Evolutionary conservation across 2,888 invertebrate genomes (phyloP).

Genomic region (Amiota minor): DNA sequence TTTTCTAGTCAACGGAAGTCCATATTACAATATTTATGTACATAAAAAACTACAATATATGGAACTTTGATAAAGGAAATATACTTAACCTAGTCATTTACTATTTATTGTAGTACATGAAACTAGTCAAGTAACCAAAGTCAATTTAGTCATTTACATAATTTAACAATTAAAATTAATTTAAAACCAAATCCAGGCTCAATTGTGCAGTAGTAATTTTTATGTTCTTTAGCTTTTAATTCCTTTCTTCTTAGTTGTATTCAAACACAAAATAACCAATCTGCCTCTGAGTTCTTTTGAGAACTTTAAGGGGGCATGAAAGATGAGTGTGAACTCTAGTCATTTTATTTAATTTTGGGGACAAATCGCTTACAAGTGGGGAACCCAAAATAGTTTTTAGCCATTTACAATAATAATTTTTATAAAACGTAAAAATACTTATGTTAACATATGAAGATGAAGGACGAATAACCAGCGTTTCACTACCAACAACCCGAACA

Average conservation of each 20-base stretch:
- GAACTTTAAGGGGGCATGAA: conserved; percentile 24
- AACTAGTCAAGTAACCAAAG: conserved; percentile 17
- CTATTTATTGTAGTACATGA: background rate
- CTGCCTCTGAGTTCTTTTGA: conserved; percentile 21
- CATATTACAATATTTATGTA: no score
- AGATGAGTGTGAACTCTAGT: conserved; percentile 72
- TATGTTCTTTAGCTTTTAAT: conserved; percentile 41
- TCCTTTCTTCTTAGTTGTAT: background rate
- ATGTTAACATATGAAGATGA: conserved; percentile 20
- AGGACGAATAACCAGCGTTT: conserved; percentile 64
- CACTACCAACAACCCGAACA: conserved; percentile 56
- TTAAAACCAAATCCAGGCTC: conserved; percentile 63
- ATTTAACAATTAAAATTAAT: conserved; percentile 32
- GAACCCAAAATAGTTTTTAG: no score
- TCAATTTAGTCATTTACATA: no score
- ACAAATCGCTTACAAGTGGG: no score
- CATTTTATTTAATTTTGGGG: conserved; percentile 52
- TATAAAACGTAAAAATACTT: no score
- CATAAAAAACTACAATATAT: no score
- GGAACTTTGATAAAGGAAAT: no score
- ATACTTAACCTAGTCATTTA: no score
- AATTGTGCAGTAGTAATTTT: conserved; percentile 69
- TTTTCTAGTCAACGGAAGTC: conserved; percentile 39
- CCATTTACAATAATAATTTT: no score
- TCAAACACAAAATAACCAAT: background rate